Conservation (phyloP, 1,140 invertebrate species). For the Caenorhabditis tropicalis region DNA sequence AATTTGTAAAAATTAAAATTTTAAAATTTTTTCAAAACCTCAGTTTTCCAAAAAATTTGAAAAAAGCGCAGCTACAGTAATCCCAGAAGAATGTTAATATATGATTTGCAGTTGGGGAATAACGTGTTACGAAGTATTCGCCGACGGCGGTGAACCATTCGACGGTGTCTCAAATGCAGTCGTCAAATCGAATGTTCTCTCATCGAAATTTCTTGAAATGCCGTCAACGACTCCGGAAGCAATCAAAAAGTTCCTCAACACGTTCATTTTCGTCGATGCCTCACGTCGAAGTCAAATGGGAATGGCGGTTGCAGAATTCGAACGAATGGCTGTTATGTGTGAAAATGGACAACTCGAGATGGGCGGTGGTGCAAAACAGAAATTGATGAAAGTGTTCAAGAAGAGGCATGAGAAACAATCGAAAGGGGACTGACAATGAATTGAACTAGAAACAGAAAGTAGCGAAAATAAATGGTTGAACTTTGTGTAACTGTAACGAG, state of each 20-base stretch:
- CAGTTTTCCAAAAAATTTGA: no score
- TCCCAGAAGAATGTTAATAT: background rate
- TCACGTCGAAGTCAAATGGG: background rate
- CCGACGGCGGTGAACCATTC: conserved; percentile 44
- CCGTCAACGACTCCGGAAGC: background rate
- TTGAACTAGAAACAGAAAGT: no score
- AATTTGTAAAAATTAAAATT: no score
- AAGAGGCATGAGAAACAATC: background rate
- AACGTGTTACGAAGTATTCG: conserved; percentile 47
- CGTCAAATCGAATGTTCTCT: background rate
- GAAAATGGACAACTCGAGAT: background rate
- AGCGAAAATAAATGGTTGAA: no score
- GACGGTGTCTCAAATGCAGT: conserved; percentile 14
- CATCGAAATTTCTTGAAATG: background rate
- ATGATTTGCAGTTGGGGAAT: conserved; percentile 32
- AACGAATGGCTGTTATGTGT: background rate
- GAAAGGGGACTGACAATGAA: background rate
- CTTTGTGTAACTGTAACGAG: no score
- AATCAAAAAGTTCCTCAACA: background rate
- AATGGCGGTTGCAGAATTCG: background rate
- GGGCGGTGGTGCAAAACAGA: background rate
- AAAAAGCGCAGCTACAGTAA: background rate
- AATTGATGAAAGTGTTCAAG: background rate
- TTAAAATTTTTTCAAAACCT: no score
- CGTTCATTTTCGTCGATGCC: background rate